A percentile compares a stretch with the other conserved stretches of the same genome.
These are phyloP conservation scores for Drosophila mercatorum DNA, from an alignment of 2,888 invertebrate species.

Conservation along the genomic window DNA sequence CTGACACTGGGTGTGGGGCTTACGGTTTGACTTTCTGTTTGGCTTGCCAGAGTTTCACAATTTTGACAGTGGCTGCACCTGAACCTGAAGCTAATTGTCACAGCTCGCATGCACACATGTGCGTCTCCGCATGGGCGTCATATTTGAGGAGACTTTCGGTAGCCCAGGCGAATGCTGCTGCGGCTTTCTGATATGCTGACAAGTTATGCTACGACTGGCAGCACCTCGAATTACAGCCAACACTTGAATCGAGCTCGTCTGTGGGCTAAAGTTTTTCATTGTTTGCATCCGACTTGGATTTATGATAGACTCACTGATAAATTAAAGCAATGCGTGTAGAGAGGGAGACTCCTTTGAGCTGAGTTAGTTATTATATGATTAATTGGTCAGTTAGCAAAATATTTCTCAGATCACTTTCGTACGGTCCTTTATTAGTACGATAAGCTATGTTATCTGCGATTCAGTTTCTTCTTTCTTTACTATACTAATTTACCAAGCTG, in stretches of 20 bases:
- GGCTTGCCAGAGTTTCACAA: constrained; percentile 27
- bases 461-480: too few relatives aligned
- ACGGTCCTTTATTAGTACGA: too few relatives aligned
- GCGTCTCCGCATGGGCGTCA: constrained; percentile 27
- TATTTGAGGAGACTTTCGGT: constrained; percentile 49
- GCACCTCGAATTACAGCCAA: constrained; percentile 4
- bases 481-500: too few relatives aligned
- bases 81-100: constrained; percentile 35
- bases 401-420: too few relatives aligned
- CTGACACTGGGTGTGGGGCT: not conserved
- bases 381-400: too few relatives aligned
- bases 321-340: too few relatives aligned
- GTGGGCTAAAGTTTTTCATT: not conserved
- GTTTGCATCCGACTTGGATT: not conserved
- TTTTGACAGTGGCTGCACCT: constrained; percentile 29
- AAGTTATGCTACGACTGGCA: constrained; percentile 9
- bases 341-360: too few relatives aligned
- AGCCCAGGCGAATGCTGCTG: constrained; percentile 29
- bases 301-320: too few relatives aligned
- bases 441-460: too few relatives aligned
- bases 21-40: constrained; percentile 28
- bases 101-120: constrained; percentile 6
- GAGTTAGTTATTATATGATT: too few relatives aligned
- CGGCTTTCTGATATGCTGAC: constrained; percentile 32
- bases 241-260: not conserved